A percentile compares a stretch with the other conserved stretches of the same genome.
Conservation (phyloP, 1,140 invertebrate genomes). For the Drosophila ironensis region DNA sequence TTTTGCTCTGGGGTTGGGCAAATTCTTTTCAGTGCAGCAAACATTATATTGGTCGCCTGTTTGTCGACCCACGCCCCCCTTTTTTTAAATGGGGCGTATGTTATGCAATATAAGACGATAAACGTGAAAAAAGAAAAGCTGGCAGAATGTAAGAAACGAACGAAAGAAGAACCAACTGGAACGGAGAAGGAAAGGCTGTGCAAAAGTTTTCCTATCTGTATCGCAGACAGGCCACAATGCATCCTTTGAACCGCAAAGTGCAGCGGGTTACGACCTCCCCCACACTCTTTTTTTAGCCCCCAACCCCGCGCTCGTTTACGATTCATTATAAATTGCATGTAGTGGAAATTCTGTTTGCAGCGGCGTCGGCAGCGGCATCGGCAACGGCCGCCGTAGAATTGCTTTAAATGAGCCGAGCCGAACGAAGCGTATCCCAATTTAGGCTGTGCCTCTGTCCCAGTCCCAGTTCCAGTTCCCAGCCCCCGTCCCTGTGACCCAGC, state of each 20-base stretch:
- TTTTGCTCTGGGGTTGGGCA: not conserved
- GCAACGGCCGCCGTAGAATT: constrained; percentile 50
- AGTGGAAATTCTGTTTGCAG: constrained; percentile 55
- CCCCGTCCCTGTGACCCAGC: constrained; percentile 7
- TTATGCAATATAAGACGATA: constrained; percentile 63
- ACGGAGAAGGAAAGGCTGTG: constrained; percentile 42
- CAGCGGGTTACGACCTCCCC: constrained; percentile 39
- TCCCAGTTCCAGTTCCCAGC: not conserved
- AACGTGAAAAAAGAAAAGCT: constrained; percentile 24
- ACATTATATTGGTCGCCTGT: constrained; percentile 62
- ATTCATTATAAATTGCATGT: constrained; percentile 79
- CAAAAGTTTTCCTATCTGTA: constrained; percentile 74
- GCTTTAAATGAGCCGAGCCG: constrained; percentile 74
- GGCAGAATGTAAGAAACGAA: constrained; percentile 5
- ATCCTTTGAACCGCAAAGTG: constrained; percentile 78
- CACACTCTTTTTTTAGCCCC: not conserved
- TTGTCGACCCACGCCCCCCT: constrained; percentile 41
- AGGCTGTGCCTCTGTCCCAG: constrained; percentile 40
- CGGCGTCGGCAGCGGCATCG: constrained; percentile 9
- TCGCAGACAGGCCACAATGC: constrained; percentile 70
- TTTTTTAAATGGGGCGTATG: constrained; percentile 44
- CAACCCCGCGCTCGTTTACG: constrained; percentile 14
- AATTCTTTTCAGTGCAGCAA: constrained; percentile 9
- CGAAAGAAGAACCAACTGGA: constrained; percentile 26
- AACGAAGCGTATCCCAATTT: constrained; percentile 78